A percentile compares a stretch with the other conserved stretches of the same genome.
Conservation (phyloP, 2,797 vertebrate genomes). For the Acrossocheilus fasciatus region DNA sequence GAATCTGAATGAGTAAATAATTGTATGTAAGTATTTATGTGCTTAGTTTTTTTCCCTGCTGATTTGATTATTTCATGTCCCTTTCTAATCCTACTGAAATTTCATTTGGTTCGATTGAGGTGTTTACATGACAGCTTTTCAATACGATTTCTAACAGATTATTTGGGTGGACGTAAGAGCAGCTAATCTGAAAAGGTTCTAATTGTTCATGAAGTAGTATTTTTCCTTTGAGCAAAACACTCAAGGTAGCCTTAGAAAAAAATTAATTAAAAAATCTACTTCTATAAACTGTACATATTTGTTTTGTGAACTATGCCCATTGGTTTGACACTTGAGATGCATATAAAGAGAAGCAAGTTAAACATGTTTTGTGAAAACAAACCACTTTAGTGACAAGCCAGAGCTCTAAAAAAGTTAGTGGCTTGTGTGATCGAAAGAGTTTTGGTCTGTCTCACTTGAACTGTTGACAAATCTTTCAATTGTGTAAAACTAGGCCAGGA, state of each 20-base stretch:
- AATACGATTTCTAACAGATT: not conserved
- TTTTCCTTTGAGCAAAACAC: not conserved
- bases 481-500: constrained; percentile 39
- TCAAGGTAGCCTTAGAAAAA: not conserved
- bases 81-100: not conserved
- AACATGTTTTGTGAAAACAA: not conserved
- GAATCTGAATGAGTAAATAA: not conserved
- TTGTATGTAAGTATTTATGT: not conserved
- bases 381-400: not conserved
- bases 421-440: not conserved
- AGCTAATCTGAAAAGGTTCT: not conserved
- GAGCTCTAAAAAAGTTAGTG: not conserved
- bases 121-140: not conserved
- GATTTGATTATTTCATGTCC: not conserved
- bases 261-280: not conserved
- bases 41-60: not conserved
- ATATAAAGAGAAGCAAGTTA: not conserved
- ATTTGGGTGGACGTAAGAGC: not conserved
- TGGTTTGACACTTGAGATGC: not conserved
- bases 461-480: constrained; percentile 26
- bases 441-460: constrained; percentile 22
- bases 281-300: not conserved
- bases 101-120: not conserved
- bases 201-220: not conserved
- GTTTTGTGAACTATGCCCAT: not conserved